Conservation (phyloP, 2,797 vertebrate genomes). For the Sebastes trivittatus region DNA sequence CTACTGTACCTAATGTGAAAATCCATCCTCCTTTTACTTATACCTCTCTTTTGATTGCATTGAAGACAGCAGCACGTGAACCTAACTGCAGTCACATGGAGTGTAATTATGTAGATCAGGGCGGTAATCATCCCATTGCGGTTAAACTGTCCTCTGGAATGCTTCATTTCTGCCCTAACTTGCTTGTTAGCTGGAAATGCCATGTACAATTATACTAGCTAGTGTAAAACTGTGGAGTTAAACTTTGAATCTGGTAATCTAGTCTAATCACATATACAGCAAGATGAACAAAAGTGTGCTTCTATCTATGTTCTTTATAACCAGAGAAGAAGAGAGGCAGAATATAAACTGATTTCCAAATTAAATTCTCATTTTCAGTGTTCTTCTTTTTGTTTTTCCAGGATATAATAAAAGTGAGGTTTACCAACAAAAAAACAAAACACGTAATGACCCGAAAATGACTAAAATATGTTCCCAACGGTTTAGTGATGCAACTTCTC, state of each 20-base stretch:
- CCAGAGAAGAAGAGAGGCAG: background rate
- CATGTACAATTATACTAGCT: background rate
- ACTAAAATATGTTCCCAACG: background rate
- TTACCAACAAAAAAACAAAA: background rate
- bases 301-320: background rate
- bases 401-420: background rate
- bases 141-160: background rate
- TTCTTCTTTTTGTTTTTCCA: background rate
- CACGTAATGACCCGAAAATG: background rate
- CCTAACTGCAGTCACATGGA: conserved; percentile 30
- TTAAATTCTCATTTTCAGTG: background rate
- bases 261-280: background rate
- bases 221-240: background rate
- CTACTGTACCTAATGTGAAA: background rate
- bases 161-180: background rate
- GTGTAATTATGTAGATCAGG: conserved; percentile 33
- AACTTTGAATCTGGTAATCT: background rate
- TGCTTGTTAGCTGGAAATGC: background rate
- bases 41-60: background rate
- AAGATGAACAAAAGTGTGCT: background rate
- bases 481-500: background rate
- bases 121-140: background rate
- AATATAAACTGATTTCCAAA: background rate
- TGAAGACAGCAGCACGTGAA: conserved; percentile 8
- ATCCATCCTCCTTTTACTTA: background rate